Conservation (phyloP, 1,140 invertebrate genomes). For the Melipona quadrifasciata region DNA sequence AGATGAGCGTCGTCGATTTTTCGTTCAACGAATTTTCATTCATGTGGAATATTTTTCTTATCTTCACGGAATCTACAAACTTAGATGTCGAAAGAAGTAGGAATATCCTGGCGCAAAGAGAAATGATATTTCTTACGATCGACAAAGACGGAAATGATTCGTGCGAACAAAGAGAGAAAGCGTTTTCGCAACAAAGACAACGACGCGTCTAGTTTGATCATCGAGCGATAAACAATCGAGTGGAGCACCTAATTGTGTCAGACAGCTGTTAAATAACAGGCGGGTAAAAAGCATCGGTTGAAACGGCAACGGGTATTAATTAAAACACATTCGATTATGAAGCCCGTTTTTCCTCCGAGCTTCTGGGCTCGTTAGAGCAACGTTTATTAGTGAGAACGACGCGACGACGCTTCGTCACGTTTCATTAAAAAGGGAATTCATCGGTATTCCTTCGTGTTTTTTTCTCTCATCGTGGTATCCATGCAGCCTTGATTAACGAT, state of each 20-base stretch:
- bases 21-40: no score
- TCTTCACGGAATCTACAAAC: no score
- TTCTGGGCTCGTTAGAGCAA: conserved; percentile 11
- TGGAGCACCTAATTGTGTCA: neutral
- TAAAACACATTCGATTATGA: conserved; percentile 26
- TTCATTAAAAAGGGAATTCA: conserved; percentile 15
- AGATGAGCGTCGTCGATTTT: no score
- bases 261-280: conserved; percentile 7
- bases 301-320: neutral
- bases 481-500: conserved; percentile 22
- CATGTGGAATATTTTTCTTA: no score
- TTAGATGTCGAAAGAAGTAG: no score
- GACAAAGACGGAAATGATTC: neutral
- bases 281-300: neutral
- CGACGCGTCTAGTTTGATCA: neutral
- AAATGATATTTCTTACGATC: neutral
- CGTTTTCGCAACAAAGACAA: neutral
- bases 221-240: neutral
- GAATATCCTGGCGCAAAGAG: neutral
- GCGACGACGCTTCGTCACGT: neutral
- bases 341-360: neutral
- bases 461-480: neutral
- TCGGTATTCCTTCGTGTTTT: neutral
- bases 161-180: neutral
- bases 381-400: conserved; percentile 1